Base-by-base conservation (phyloP, 2,113 vertebrate genomes). In the Irena cyanogastra region DNA sequence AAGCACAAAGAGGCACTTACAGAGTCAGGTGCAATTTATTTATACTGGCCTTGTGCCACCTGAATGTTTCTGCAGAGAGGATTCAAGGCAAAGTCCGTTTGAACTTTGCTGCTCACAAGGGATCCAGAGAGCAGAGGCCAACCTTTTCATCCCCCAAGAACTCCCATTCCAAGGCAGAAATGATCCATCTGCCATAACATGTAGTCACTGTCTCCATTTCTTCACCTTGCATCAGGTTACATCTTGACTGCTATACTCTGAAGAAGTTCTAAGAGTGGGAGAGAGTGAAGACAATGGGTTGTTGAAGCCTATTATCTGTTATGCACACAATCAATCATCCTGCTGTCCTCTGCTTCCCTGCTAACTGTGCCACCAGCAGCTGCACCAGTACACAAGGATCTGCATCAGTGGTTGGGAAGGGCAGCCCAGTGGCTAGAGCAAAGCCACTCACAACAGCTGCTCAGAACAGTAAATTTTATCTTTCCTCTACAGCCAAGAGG, bases 11-110 rank as follows among this genome's bases (percentile, higher is more conserved):
- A 91, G 45, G 80, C 12, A 3, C 87, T 89, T 65, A 75, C 3
- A 83, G 61, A 88, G 72, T 83, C 87, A 96, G 87, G 83, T 94
- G 87, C 15, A 6, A 87, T 84, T 93, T 95, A 94, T 94, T 95
- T 93, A 78, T 24, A 63, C 39, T 89, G 89, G 95, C 87, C 42
- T 87, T 18, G 0, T 39, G 68, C 87, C 7, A 2, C 69, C 83
- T 70, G 80, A 52, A 13, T 42, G 35, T 42, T 89, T 89, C 87
- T 87, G 64, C 60, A 74, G 54, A 83, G n/a, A 72, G 23, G 39
- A 89, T 33, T 81, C 69, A 94, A 94, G 30, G 42, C 69, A 75
- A 91, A 83, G 69, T 24, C 77, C 8, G 5, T 70, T 83, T 81
- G 74, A 96, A 94, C 69, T 87, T 59, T 1, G 5, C 44, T 76